Base-by-base conservation (phyloP, 2,797 vertebrate species). In the Meriones psammophilus region DNA sequence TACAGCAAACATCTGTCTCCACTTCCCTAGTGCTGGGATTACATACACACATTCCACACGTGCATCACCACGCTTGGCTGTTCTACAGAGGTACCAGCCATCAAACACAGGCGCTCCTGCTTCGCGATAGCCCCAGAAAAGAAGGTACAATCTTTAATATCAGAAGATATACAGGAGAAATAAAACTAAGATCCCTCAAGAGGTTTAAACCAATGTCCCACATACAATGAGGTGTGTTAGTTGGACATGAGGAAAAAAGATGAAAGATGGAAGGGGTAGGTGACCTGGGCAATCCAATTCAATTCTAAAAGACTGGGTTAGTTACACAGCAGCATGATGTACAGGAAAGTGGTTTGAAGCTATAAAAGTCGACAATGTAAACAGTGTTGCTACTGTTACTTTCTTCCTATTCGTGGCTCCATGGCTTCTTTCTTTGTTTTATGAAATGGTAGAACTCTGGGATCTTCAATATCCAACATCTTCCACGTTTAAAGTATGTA, bases 391-490 rank as follows among this genome's bases (percentile, higher is more conserved):
- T 84, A 14, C 71, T 80, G 42, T 56, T 71, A 24, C 90, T 95
- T 87, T 88, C 68, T 93, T 77, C 26, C 30, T 60, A 86, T 46
- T 89, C 8, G 20, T 8, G 62, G 76, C 39, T 20, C 30, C 14
- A 77, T 88, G 50, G 66, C 26, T 93, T 88, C 56, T 93, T 92
- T 78, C 64, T 93, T 95, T 92, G 39, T 76, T 74, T 94, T 33
- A 42, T 60, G 39, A 90, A 84, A 77, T 93, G 84, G 91, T 26
- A 46, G 71, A 88, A 42, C 56, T 76, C 36, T 7, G 36, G 36
- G 36, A 36, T 90, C 33, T 92, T 62, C 4, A 81, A 83, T 28
- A 18, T 26, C 62, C 42, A 26, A 30, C 93, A n/a, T 85, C 39
- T 90, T 74, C 74, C 28, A 87, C 26, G 3, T 69, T 68, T 92